Base-by-base conservation (phyloP, 2,113 vertebrate species). In the Bubo blakistoni region DNA sequence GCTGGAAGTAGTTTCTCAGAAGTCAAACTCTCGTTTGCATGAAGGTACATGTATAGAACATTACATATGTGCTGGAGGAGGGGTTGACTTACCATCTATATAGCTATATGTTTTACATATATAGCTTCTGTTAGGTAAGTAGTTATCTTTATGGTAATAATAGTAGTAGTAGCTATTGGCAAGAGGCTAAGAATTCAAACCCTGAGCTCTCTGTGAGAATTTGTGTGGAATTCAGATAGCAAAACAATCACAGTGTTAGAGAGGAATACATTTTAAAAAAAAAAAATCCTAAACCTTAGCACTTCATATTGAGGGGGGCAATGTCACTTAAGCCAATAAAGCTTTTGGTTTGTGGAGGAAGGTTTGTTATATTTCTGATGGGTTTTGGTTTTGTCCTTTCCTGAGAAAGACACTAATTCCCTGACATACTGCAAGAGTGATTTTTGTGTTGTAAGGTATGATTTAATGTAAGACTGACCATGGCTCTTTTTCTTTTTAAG, bases 401-500 rank as follows among this genome's bases (percentile, higher is more conserved):
- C 13, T 19, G 4, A 30, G 6, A 10, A 44, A 71, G 85, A 9
- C 10, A 2, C 22, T 49, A 27, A 38, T 16, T 80, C 14, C 7
- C 16, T 81, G n/a, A 78, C 1, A 0, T 52, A 47, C 58, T 62
- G 10, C 40, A 69, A 20, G 61, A 61, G 22, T 44, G 44, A 72
- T 65, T 93, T 88, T 73, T 49, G 16, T 42, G 10, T 71, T 61
- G 52, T 69, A 40, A 81, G 26, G 26, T 62, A 15, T 49, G 77
- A 40, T 49, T 55, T 86, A 46, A 91, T 82, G 3, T 70, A 61
- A 86, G 20, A 55, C 91, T 93, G 88, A 95, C 34, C 5, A 2
- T 13, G 32, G 14, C 34, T 88, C 57, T 89, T 87, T 30, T 81
- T 86, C 80, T 86, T 96, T 80, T 96, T 49, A 77, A 99, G 99